Percentiles rank a stretch among this genome's conserved stretches.
These are phyloP conservation scores for Rhabdophis nuchalis DNA, from an alignment of 2,797 vertebrate species.

Conservation along the genomic window DNA sequence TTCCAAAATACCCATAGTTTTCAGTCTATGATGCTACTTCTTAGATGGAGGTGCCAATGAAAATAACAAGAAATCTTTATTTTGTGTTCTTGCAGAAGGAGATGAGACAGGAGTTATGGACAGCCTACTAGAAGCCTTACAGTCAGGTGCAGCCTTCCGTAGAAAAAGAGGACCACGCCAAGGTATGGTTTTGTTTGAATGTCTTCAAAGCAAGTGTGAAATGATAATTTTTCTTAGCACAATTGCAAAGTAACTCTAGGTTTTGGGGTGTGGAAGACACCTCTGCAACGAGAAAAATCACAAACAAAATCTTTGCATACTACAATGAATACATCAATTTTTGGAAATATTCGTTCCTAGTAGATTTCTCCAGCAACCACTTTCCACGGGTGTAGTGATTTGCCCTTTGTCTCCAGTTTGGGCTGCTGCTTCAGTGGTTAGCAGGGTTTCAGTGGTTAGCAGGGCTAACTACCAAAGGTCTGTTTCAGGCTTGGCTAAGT, in stretches of 20 bases:
- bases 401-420: no score
- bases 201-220: neutral
- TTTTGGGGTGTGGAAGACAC: neutral
- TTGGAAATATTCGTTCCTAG: no score
- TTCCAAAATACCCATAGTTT: neutral
- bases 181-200: slow-evolving; percentile 57
- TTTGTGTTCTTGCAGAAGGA: slow-evolving; percentile 65
- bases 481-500: no score
- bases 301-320: no score
- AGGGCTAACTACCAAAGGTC: no score
- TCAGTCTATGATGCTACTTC: neutral
- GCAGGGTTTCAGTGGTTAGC: no score
- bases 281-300: no score
- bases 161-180: slow-evolving; percentile 79
- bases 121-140: slow-evolving; percentile 79
- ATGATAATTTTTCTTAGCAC: neutral
- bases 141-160: slow-evolving; percentile 78
- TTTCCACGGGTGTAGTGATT: no score
- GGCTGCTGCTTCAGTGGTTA: no score
- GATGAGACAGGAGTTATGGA: slow-evolving; percentile 82
- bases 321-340: no score
- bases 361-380: no score
- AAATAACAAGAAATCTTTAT: neutral
- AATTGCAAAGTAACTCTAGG: neutral
- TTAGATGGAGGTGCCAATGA: neutral